These are phyloP conservation scores for Drosophila phalerata DNA, from an alignment of 2,888 invertebrate species.

Conservation along the genomic window DNA sequence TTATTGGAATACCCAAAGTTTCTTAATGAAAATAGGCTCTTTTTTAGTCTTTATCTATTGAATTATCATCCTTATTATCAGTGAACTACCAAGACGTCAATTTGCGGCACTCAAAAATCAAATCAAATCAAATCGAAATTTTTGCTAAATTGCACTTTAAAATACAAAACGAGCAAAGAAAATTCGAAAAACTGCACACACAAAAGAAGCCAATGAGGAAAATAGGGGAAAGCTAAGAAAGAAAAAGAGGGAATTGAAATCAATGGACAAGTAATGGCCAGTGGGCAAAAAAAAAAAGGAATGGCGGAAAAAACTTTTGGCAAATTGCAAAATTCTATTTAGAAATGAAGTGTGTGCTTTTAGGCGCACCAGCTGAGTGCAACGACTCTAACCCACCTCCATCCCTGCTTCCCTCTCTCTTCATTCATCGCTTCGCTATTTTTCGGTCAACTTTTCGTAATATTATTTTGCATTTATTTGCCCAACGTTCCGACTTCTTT, in stretches of 20 bases:
- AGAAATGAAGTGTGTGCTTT: constrained; percentile 74
- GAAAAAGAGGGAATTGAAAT: constrained; percentile 61
- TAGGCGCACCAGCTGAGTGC: constrained; percentile 70
- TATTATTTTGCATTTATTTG: constrained; percentile 82
- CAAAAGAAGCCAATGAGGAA: constrained; percentile 54
- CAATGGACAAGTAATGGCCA: constrained; percentile 69
- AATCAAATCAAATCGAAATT: constrained; percentile 60
- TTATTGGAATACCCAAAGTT: neutral
- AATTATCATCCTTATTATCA: constrained; percentile 15
- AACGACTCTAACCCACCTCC: constrained; percentile 48
- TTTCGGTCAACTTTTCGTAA: constrained; percentile 78
- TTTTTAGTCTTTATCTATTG: neutral
- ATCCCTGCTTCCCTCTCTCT: neutral
- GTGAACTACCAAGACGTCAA: constrained; percentile 18
- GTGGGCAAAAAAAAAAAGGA: constrained; percentile 26
- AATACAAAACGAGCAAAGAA: constrained; percentile 35
- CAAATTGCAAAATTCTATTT: constrained; percentile 74
- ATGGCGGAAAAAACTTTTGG: constrained; percentile 44
- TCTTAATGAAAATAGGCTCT: neutral
- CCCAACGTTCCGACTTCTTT: constrained; percentile 66
- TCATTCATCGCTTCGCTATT: constrained; percentile 13
- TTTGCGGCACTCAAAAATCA: constrained; percentile 47
- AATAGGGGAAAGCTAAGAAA: constrained; percentile 16
- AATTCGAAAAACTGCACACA: constrained; percentile 34
- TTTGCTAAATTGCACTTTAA: constrained; percentile 73